Percentiles rank a stretch among this genome's conserved stretches.
phyloP scores from a whole-genome alignment of 1,140 invertebrate species.

The Paraescarpia echinospica region DNA sequence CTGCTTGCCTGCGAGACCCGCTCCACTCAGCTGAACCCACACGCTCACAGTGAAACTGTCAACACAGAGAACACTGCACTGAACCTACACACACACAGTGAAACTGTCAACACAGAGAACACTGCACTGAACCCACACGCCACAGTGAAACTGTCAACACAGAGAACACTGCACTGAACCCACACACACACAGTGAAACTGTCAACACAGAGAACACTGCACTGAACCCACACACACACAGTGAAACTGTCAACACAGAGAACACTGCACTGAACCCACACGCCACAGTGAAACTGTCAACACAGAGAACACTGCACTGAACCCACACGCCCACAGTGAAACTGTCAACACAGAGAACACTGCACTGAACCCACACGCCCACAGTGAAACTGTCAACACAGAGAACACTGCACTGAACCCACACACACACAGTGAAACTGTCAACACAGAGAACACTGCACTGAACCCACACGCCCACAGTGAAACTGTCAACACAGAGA shows the following conservation, averaged over 20 bases:
- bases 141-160: not conserved
- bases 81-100: not conserved
- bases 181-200: not conserved
- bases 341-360: not conserved
- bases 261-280: not conserved
- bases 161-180: not conserved
- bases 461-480: not conserved
- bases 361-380: not conserved
- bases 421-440: not conserved
- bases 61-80: conserved; percentile 16
- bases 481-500: not conserved
- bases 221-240: not conserved
- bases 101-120: conserved; percentile 5
- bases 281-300: not conserved
- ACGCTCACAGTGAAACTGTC: conserved; percentile 41
- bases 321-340: not conserved
- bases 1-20: conserved; percentile 24
- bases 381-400: not conserved
- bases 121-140: not conserved
- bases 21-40: conserved; percentile 32
- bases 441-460: not conserved
- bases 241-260: not conserved
- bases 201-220: not conserved
- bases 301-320: not conserved
- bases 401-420: not conserved